Percentiles rank a stretch among this genome's conserved stretches.
phyloP scores from a whole-genome alignment of 2,888 invertebrate genomes.

The Yponomeuta evonymella region DNA sequence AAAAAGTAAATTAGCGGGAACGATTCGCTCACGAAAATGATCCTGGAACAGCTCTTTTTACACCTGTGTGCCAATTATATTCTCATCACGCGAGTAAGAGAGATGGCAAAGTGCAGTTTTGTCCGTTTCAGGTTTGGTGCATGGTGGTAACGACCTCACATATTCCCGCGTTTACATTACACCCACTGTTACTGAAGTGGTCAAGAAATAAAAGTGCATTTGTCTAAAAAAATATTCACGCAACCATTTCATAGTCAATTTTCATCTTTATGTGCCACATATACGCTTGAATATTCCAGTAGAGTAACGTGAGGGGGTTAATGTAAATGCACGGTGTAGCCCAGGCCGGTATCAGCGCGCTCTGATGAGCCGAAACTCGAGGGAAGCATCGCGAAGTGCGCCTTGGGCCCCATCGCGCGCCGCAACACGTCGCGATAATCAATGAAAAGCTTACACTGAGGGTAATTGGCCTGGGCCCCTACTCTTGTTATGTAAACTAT shows the following conservation, averaged over 20 bases:
- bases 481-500: not conserved
- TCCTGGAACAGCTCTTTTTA: not conserved
- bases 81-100: not conserved
- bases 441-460: not conserved
- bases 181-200: not conserved
- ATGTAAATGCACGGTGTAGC: not conserved
- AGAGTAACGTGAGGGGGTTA: not conserved
- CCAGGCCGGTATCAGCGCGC: not conserved
- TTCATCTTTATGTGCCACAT: too few species aligned
- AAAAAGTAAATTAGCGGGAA: not conserved
- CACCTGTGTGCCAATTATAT: not conserved
- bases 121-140: not conserved
- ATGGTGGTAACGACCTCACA: not conserved
- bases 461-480: not conserved
- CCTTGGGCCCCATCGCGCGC: not conserved
- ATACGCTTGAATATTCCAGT: too few species aligned
- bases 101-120: not conserved
- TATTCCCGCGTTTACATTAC: not conserved
- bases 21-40: conserved; percentile 2
- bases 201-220: not conserved
- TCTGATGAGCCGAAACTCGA: not conserved
- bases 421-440: not conserved
- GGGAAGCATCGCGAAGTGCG: not conserved
- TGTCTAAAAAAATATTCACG: not conserved
- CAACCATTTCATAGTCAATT: not conserved